phyloP scores from a whole-genome alignment of 2,888 invertebrate genomes.

The Macrophya annulata region DNA sequence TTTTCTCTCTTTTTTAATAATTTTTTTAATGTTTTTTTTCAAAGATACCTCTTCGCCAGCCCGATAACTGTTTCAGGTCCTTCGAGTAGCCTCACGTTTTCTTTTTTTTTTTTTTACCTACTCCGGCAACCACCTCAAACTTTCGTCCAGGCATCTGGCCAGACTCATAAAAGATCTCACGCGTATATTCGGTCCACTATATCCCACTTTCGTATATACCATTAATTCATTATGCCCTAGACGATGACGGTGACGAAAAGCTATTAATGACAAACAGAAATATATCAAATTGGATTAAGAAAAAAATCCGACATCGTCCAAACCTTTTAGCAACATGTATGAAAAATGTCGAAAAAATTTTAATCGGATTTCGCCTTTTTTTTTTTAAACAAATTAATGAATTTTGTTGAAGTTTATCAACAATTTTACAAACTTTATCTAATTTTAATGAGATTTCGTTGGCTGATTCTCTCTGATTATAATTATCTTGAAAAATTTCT shows the following conservation, averaged over 20 bases:
- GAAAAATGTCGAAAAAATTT: background rate
- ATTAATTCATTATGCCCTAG: background rate
- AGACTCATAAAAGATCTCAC: slow-evolving; percentile 12
- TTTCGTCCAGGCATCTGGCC: slow-evolving; percentile 22
- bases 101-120: background rate
- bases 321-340: background rate
- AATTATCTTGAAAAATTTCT: no score
- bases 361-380: no score
- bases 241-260: background rate
- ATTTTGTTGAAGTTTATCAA: no score
- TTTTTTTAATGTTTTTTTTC: background rate
- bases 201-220: background rate
- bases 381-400: no score
- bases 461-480: no score
- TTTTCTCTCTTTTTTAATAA: background rate
- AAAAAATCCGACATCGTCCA: background rate
- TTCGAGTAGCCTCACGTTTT: background rate
- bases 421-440: no score
- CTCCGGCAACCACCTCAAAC: background rate
- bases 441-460: no score
- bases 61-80: slow-evolving; percentile 5
- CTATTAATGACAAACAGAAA: background rate
- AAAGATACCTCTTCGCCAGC: background rate
- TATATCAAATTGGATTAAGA: background rate
- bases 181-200: background rate